A percentile compares a stretch with the other conserved stretches of the same genome.
These are phyloP conservation scores for Drosophila borborema DNA, from an alignment of 2,888 invertebrate genomes.

Conservation along the genomic window DNA sequence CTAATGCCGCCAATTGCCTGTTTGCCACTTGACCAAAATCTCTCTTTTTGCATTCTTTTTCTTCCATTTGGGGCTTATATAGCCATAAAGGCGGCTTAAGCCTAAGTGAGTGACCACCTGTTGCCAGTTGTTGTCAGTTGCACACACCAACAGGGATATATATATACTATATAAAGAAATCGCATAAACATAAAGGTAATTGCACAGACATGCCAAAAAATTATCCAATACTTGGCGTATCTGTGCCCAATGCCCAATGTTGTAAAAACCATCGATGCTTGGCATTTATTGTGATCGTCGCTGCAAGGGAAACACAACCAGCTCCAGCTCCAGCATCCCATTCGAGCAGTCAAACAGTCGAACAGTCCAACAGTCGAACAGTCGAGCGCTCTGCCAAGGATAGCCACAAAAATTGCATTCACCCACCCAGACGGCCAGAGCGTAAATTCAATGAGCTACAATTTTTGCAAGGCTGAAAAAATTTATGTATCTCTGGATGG, in stretches of 20 bases:
- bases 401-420: slow-evolving; percentile 43
- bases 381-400: slow-evolving; percentile 47
- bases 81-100: slow-evolving; percentile 63
- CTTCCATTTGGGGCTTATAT: slow-evolving; percentile 31
- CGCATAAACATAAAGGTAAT: slow-evolving; percentile 79
- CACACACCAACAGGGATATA: neutral
- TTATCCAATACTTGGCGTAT: slow-evolving; percentile 68
- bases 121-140: slow-evolving; percentile 61
- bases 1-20: slow-evolving; percentile 64
- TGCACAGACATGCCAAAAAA: slow-evolving; percentile 78
- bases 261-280: slow-evolving; percentile 74
- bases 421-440: slow-evolving; percentile 20
- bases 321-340: slow-evolving; percentile 25
- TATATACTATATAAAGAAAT: slow-evolving; percentile 48
- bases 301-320: slow-evolving; percentile 36
- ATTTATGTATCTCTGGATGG: no score
- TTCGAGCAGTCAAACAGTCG: neutral
- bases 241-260: slow-evolving; percentile 55
- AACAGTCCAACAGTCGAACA: neutral
- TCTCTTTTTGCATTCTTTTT: neutral
- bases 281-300: slow-evolving; percentile 79
- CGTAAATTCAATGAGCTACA: slow-evolving; percentile 9
- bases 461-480: neutral
- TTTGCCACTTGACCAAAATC: slow-evolving; percentile 11
- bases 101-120: slow-evolving; percentile 73